phyloP scores from a whole-genome alignment of 92 coral and sea anemone genomes.

The Epizoanthus ramosus region DNA sequence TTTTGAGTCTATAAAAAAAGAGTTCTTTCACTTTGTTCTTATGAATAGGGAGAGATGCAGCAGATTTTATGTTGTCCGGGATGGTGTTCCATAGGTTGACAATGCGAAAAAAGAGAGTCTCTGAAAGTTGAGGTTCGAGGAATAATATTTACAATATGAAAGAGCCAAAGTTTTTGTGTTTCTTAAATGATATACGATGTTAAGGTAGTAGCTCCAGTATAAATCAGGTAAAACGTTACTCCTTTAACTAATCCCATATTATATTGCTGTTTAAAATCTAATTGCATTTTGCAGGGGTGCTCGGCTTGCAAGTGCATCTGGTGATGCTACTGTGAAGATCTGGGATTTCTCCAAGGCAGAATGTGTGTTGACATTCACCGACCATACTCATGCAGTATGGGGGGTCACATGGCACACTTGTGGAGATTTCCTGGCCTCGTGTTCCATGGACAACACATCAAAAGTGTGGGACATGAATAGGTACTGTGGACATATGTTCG shows the following conservation, averaged over 20 bases:
- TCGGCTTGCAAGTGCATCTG: constrained; percentile 94
- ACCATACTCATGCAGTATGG: constrained; percentile 99
- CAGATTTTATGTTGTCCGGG: no score
- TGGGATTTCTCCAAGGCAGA: constrained; percentile 99
- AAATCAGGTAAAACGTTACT: neutral
- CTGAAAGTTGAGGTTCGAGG: no score
- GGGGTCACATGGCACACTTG: constrained; percentile 97
- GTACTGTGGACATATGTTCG: constrained; percentile 23
- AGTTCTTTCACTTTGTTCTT: no score
- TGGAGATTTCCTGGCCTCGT: constrained; percentile 96
- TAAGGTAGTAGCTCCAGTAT: neutral
- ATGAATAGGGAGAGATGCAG: no score
- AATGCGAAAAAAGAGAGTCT: no score
- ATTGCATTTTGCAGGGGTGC: constrained; percentile 75
- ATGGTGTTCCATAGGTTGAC: no score
- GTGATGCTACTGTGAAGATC: constrained; percentile 94
- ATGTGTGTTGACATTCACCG: constrained; percentile 89
- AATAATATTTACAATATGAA: neutral
- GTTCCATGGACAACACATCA: constrained; percentile 96
- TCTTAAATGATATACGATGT: no score
- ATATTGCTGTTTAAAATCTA: neutral
- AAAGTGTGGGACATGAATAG: constrained; percentile 99
- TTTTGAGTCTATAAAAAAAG: no score
- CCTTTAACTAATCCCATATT: neutral
- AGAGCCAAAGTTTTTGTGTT: neutral